phyloP scores from a whole-genome alignment of 2,113 vertebrate genomes.

The Microcebus ravelobensis region DNA sequence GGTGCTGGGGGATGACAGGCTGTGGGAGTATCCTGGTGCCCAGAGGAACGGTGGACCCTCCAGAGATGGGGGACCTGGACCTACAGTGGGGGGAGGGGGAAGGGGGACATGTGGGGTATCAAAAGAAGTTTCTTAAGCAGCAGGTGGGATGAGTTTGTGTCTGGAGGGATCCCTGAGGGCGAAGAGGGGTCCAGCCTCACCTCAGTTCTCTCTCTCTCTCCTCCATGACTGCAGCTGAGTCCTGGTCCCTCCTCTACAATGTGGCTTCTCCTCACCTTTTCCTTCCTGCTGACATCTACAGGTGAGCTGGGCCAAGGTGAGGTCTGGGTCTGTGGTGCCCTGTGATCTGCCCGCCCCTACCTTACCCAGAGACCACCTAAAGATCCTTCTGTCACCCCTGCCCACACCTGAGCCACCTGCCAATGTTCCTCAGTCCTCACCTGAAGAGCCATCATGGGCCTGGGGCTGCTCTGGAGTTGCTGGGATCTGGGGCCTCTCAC shows the following conservation, averaged over 20 bases:
- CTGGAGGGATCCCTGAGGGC: not conserved
- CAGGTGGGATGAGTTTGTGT: not conserved
- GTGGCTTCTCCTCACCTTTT: constrained; percentile 57
- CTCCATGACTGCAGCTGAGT: constrained; percentile 10
- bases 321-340: not conserved
- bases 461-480: not conserved
- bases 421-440: not conserved
- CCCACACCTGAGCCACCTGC: not conserved
- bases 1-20: not conserved
- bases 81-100: not conserved
- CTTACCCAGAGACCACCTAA: not conserved
- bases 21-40: fast-evolving
- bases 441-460: not conserved
- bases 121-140: not conserved
- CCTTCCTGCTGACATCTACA: constrained; percentile 54
- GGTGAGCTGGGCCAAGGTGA: constrained; percentile 41
- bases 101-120: fast-evolving
- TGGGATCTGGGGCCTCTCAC: not conserved
- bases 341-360: not conserved
- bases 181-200: not conserved
- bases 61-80: not conserved
- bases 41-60: not conserved
- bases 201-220: not conserved
- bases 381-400: fast-evolving
- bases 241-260: not conserved